Evolutionary conservation across 2,888 invertebrate genomes (phyloP), one percentile per base, ranked within the genome.

Genomic region (Mimachlamys varia): DNA sequence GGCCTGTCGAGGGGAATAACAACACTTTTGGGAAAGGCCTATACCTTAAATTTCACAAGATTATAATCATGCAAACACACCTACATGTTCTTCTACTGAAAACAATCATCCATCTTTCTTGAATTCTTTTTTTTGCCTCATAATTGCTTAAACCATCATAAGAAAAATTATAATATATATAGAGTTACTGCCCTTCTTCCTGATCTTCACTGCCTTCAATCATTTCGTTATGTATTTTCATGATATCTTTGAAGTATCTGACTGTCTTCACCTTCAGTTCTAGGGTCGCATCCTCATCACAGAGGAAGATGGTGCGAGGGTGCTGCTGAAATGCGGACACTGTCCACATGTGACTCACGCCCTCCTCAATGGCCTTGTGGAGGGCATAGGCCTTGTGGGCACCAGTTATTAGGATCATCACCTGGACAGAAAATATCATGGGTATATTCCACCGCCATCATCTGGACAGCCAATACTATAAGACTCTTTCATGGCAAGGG

Each of bases 301-400:
- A 99, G 92, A 99, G 97, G 97, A 99, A 99, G 91, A 99, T 97
- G 50, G 99, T 98, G 95, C 98, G 98, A 89, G 98, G 98, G 97
- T 99, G 99, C 97, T 99, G 98, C 93, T 96, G 99, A 97, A 99
- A 99, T 89, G 99, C 99, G 88, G 99, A 99, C 87, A 99, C 99
- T 0, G 99, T 99, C 99, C 99, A 99, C 99, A 99, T 99, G 97
- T 99, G 99, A 97, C 99, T 99, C 19, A 99, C 98, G 90, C 99
- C 99, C 97, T 99, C 99, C 97, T 99, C 99, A 95, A 99, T 98
- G 17, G 99, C 99, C 97, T 99, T 99, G 96, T 99, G 98, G 92
- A 99, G 97, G 90, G 99, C 99, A 96, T 99, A 98, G 19, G 99
- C 98, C 97, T 99, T 99, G 97, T 99, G 99, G 89, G 98, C 98